phyloP scores from a whole-genome alignment of 2,113 vertebrate species.

The Rhizomys pruinosus region DNA sequence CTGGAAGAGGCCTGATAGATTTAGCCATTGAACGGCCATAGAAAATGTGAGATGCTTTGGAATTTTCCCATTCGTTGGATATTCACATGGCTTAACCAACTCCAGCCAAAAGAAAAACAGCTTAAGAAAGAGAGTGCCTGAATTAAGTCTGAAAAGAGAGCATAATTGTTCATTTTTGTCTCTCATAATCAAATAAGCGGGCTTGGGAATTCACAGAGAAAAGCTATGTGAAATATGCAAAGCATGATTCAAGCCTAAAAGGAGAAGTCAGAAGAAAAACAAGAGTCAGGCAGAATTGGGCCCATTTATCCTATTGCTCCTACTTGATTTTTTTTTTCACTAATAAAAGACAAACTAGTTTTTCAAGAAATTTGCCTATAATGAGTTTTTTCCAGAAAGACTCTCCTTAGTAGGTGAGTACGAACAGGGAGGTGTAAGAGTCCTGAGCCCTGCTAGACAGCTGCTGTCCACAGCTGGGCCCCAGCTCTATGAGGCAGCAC shows the following conservation, averaged over 20 bases:
- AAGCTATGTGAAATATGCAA: constrained; percentile 37
- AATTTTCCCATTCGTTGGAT: constrained; percentile 48
- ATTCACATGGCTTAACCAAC: constrained; percentile 2
- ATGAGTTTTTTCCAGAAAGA: background rate
- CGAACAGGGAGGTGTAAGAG: accelerated
- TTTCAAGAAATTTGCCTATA: background rate
- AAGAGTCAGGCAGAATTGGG: background rate
- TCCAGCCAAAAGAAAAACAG: constrained; percentile 22
- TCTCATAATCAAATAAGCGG: constrained; percentile 38
- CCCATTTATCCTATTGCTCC: constrained; percentile 33
- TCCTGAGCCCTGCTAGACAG: background rate
- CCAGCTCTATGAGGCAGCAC: background rate
- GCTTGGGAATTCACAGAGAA: constrained; percentile 53
- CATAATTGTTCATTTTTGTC: constrained; percentile 43
- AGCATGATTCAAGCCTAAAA: constrained; percentile 38
- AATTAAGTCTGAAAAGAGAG: constrained; percentile 56
- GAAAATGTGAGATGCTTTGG: constrained; percentile 41
- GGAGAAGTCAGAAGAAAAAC: background rate
- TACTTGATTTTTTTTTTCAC: constrained; percentile 39
- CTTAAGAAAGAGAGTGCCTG: background rate
- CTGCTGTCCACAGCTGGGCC: background rate
- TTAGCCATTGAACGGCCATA: constrained; percentile 46
- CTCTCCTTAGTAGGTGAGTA: background rate
- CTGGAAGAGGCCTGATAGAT: background rate
- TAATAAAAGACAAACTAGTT: constrained; percentile 19